phyloP scores from a whole-genome alignment of 2,797 vertebrate species.

The Chromis chromis region DNA sequence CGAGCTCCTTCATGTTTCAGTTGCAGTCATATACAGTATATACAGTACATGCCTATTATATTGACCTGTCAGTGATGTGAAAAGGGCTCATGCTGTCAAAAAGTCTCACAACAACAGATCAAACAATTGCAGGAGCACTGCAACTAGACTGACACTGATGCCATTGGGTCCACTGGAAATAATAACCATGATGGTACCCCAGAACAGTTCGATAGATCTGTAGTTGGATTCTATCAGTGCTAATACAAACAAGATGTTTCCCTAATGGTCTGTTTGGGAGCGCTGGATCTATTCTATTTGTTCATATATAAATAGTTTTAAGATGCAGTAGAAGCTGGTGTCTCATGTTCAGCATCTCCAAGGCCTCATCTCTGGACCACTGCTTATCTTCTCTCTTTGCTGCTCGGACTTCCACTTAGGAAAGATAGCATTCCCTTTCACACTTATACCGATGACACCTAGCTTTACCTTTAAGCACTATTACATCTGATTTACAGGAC shows the following conservation, averaged over 20 bases:
- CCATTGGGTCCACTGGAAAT: background rate
- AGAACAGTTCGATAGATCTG: background rate
- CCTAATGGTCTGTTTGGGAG: background rate
- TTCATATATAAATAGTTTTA: background rate
- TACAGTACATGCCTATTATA: background rate
- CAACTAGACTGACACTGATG: background rate
- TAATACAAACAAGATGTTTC: background rate
- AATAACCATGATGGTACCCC: background rate
- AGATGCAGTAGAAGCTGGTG: background rate
- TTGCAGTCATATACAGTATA: no score
- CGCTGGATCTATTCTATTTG: background rate
- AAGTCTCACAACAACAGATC: background rate
- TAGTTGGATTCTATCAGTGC: background rate
- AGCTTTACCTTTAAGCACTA: conserved; percentile 27
- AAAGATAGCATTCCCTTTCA: background rate
- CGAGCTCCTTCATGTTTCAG: no score
- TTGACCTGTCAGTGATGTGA: background rate
- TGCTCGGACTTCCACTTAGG: background rate
- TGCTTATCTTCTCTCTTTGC: background rate
- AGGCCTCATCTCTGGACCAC: no score
- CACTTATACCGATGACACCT: conserved; percentile 52
- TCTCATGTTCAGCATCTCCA: background rate
- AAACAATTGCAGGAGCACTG: background rate
- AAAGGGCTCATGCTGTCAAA: background rate
- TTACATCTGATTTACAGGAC: background rate